These are phyloP conservation scores for Enteromius radiatus DNA, from an alignment of 2,797 vertebrate species.

Conservation along the genomic window DNA sequence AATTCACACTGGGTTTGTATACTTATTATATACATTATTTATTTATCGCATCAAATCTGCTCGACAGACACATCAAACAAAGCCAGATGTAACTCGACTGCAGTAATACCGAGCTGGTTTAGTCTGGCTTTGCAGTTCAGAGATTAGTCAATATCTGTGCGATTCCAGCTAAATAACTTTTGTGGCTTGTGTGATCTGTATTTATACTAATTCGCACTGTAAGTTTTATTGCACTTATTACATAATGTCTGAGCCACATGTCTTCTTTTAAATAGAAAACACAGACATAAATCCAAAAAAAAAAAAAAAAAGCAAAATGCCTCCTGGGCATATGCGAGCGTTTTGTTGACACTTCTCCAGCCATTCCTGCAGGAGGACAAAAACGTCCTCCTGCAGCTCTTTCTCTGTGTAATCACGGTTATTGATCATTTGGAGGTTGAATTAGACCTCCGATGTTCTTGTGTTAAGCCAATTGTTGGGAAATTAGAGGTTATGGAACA, in stretches of 20 bases:
- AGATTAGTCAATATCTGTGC: conserved; percentile 25
- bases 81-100: conserved; percentile 26
- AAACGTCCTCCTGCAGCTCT: background rate
- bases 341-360: conserved; percentile 1
- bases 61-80: conserved; percentile 34
- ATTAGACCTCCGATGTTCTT: conserved; percentile 30
- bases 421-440: conserved; percentile 3
- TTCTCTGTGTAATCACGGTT: conserved; percentile 27
- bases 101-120: conserved; percentile 18
- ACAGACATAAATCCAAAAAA: background rate
- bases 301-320: too few species aligned
- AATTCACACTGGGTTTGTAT: background rate
- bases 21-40: background rate
- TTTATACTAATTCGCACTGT: background rate
- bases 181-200: conserved; percentile 11
- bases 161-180: conserved; percentile 36
- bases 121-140: conserved; percentile 20
- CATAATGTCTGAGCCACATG: background rate
- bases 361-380: background rate
- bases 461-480: conserved; percentile 37
- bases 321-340: background rate
- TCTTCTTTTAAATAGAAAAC: conserved; percentile 20
- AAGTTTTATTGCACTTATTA: conserved; percentile 18
- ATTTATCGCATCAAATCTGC: conserved; percentile 25
- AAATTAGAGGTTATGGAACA: conserved; percentile 48